phyloP scores from a whole-genome alignment of 2,888 invertebrate species.

The Parnassius orleans region DNA sequence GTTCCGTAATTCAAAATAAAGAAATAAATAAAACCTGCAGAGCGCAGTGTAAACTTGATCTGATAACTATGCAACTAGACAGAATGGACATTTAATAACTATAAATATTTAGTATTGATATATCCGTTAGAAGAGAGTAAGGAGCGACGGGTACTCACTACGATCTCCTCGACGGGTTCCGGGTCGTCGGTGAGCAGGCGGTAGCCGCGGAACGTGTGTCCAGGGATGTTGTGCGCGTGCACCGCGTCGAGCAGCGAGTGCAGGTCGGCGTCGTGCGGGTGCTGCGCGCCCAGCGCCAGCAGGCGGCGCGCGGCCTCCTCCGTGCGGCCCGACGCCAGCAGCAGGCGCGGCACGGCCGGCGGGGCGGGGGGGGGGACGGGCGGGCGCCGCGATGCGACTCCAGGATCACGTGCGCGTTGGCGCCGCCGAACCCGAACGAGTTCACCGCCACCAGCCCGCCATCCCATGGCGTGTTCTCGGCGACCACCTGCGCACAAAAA shows the following conservation, averaged over 20 bases:
- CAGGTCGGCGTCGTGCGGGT: conserved; percentile 86
- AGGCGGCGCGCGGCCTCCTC: conserved; percentile 86
- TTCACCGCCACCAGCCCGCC: conserved; percentile 97
- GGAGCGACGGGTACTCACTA: conserved; percentile 25
- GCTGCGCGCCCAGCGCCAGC: conserved; percentile 82
- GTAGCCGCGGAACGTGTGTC: conserved; percentile 92
- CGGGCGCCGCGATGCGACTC: conserved; percentile 83
- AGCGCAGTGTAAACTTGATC: no score
- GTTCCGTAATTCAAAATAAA: no score
- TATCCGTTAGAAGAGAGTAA: no score
- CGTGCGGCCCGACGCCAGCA: conserved; percentile 92
- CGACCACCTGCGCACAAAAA: conserved; percentile 83
- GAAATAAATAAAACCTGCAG: no score
- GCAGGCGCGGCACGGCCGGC: conserved; percentile 83
- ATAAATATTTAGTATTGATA: no score
- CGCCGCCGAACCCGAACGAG: conserved; percentile 99
- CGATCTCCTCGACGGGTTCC: conserved; percentile 40
- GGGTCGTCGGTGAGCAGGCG: conserved; percentile 83
- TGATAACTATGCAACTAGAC: no score
- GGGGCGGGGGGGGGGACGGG: conserved; percentile 72
- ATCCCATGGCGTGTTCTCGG: conserved; percentile 89
- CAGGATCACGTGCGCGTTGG: conserved; percentile 95
- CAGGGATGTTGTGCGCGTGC: conserved; percentile 84
- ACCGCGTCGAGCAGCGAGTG: conserved; percentile 88
- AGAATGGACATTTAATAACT: no score